Evolutionary conservation across 2,113 vertebrate genomes (phyloP).

Genomic region (Calidris pygmaea): DNA sequence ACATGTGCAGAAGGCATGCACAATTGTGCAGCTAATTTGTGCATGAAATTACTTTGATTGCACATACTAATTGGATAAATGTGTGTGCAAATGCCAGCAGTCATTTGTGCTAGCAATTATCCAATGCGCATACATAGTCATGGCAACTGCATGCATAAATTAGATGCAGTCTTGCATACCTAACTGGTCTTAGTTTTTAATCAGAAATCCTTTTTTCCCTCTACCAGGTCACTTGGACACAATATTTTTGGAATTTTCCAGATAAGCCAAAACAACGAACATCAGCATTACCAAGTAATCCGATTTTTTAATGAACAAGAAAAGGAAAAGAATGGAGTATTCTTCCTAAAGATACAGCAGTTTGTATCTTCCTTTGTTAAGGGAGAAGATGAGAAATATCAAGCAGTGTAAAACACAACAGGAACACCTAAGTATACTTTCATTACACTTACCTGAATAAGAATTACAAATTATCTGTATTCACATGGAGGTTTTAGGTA

Average conservation of each 20-base stretch:
- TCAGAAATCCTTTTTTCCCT: neutral
- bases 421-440: neutral
- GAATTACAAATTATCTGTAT: neutral
- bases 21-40: slow-evolving; percentile 67
- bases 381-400: neutral
- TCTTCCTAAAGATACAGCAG: neutral
- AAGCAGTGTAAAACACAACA: neutral
- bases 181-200: neutral
- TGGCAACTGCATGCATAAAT: slow-evolving; percentile 43
- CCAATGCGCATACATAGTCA: slow-evolving; percentile 23
- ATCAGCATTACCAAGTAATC: neutral
- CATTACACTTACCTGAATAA: neutral
- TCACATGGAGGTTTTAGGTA: neutral
- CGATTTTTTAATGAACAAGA: neutral
- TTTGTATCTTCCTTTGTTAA: neutral
- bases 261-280: neutral
- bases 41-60: slow-evolving; percentile 65
- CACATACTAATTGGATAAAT: slow-evolving; percentile 65
- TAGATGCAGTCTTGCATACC: neutral
- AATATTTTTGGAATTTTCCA: neutral
- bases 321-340: neutral
- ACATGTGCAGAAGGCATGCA: slow-evolving; percentile 50
- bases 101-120: slow-evolving; percentile 49
- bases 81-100: slow-evolving; percentile 65
- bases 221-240: neutral